These are phyloP conservation scores for Euzophera pinguis DNA, from an alignment of 2,888 invertebrate species.

Conservation along the genomic window DNA sequence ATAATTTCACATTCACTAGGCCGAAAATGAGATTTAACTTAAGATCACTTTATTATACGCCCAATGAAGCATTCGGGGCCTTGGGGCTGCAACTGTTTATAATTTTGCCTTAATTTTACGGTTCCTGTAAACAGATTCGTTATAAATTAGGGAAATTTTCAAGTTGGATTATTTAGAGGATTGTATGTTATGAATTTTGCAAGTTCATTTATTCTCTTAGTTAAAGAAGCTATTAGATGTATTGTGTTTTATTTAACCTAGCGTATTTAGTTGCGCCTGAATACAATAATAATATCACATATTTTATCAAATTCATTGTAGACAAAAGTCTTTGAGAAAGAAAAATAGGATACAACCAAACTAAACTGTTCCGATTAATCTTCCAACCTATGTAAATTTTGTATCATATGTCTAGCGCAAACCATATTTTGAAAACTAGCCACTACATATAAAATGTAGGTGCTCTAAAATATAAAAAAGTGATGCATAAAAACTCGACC, in stretches of 20 bases:
- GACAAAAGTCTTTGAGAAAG: too few species aligned
- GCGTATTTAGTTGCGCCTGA: too few species aligned
- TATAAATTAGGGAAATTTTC: neutral
- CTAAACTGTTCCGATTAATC: too few species aligned
- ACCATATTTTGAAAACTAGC: neutral
- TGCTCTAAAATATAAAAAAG: conserved; percentile 12
- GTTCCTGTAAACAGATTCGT: conserved; percentile 13
- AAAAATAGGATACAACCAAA: too few species aligned
- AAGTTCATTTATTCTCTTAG: too few species aligned
- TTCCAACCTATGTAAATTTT: too few species aligned
- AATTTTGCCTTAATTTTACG: neutral
- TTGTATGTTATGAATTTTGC: neutral
- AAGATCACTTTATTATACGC: conserved; percentile 28
- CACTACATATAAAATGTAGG: neutral
- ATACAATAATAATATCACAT: too few species aligned
- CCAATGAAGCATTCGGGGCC: conserved; percentile 7
- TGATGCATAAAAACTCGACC: conserved; percentile 17
- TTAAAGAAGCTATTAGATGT: too few species aligned
- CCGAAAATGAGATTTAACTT: conserved; percentile 42
- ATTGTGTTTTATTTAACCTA: too few species aligned
- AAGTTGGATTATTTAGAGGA: neutral
- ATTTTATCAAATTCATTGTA: too few species aligned
- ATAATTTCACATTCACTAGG: conserved; percentile 52
- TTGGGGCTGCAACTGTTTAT: conserved; percentile 5
- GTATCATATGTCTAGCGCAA: too few species aligned